Base-by-base conservation (phyloP, 64 coral and sea anemone species). In the Hydrozoanthus tunicans region DNA sequence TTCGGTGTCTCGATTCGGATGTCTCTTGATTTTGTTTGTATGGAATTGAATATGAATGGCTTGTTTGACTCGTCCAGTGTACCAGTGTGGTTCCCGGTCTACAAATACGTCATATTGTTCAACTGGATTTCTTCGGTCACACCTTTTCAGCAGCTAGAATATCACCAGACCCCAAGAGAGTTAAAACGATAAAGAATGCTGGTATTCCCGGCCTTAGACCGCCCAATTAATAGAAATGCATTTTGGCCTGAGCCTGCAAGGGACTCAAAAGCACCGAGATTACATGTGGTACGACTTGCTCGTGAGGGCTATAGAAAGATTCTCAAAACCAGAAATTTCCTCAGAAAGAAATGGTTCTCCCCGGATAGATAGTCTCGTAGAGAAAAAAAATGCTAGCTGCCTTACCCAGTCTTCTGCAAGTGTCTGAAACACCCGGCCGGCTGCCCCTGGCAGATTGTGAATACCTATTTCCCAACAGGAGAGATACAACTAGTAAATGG, bases 331-430 rank as follows among this genome's bases (percentile, higher is more conserved):
- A 81, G 73, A 14, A 70, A 59, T 15, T 4, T 81, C 6, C 13
- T 91, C 3, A 23, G 77, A 32, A 15, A 91, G 52, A 91, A 91
- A 25, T 91, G 89, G 89, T 90, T 79, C 26, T 27, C 75, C 52
- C 11, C 32, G 2, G 2, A 89, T 89, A 10, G 86, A 90, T 56
- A 13, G 51, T 59, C 70, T 77, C 4, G 86, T 77, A 3, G 72
- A 89, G 61, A 17, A 53, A 70, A 53, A 70, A 26, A 70, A 77
- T 51, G 7, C 11, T 3, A 13, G 61, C 9, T 89, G 72, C 26
- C 51, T 89, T 62, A 7, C 26, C 51, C 15, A 11, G n/a, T 55
- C 32, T 0, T 43, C 32, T 43, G 32, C 32, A 43, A 43, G 32
- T 43, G 32, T 43, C 32, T 43, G 32, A 43, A 43, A 43, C 32